A percentile compares a stretch with the other conserved stretches of the same genome.
These are phyloP conservation scores for Zelostemma sp. DNA, from an alignment of 1,140 invertebrate species.

Conservation along the genomic window DNA sequence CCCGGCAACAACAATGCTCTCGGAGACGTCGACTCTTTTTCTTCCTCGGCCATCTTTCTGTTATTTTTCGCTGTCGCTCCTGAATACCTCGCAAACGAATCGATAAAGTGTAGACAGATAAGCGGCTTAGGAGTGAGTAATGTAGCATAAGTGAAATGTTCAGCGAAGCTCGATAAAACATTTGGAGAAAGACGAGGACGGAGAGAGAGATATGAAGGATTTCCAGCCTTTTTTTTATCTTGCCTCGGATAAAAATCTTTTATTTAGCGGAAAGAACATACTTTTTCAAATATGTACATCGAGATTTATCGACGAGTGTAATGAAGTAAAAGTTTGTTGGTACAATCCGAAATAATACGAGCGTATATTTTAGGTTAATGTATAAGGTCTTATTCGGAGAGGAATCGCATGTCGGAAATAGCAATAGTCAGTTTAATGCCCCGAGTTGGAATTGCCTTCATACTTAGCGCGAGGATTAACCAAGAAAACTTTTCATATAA, in stretches of 20 bases:
- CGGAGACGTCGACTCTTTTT: constrained; percentile 37
- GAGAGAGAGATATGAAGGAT: neutral
- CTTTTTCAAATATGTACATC: too few species aligned
- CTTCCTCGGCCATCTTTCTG: constrained; percentile 37
- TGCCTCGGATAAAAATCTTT: neutral
- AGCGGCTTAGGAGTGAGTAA: constrained; percentile 45
- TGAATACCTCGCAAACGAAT: constrained; percentile 43
- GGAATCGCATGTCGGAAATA: constrained; percentile 13
- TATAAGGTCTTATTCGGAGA: constrained; percentile 8
- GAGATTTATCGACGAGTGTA: neutral
- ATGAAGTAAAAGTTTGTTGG: neutral
- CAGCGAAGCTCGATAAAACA: constrained; percentile 31
- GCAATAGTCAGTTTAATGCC: constrained; percentile 16
- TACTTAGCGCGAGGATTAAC: constrained; percentile 14
- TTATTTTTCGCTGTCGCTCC: constrained; percentile 44
- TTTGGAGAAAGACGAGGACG: constrained; percentile 18
- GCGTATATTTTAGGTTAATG: neutral
- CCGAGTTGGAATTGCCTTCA: constrained; percentile 7
- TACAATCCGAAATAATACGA: neutral
- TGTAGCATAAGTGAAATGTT: constrained; percentile 41
- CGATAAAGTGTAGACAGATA: constrained; percentile 46
- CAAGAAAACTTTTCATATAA: constrained; percentile 13
- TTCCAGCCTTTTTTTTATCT: neutral
- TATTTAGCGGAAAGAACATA: neutral
- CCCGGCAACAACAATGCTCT: constrained; percentile 36